Evolutionary conservation across 2,113 vertebrate species (phyloP).

Genomic region (Syngnathoides biaculeatus): DNA sequence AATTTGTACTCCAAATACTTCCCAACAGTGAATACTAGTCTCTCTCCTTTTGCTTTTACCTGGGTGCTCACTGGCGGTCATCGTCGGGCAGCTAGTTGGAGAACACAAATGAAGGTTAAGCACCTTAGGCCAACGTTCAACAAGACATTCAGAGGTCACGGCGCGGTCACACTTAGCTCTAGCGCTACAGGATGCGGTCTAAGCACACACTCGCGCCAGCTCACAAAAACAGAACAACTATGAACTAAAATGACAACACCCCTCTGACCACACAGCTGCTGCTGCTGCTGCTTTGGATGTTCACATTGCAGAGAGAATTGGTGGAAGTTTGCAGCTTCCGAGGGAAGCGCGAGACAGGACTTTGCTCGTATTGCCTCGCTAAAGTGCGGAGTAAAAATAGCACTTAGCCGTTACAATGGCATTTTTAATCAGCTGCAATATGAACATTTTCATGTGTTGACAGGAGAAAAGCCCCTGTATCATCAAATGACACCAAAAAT

Average conservation of each 20-base stretch:
- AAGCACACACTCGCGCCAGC: background rate
- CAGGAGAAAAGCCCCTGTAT: background rate
- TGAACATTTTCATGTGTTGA: constrained; percentile 1
- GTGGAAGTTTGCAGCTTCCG: constrained; percentile 1
- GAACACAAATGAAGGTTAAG: constrained; percentile 68
- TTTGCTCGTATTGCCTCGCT: background rate
- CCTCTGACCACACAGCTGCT: background rate
- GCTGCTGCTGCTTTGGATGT: background rate
- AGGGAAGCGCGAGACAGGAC: background rate
- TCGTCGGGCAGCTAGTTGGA: constrained; percentile 66
- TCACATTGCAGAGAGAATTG: constrained; percentile 4
- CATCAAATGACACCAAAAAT: too few relatives aligned
- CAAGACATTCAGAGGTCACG: constrained; percentile 10
- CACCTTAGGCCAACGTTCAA: background rate
- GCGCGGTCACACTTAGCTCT: background rate
- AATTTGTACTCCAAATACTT: background rate
- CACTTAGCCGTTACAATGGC: background rate
- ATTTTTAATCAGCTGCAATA: background rate
- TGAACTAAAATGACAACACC: background rate
- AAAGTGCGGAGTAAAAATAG: background rate
- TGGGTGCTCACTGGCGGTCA: constrained; percentile 53
- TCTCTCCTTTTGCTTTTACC: constrained; percentile 60
- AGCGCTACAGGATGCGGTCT: background rate
- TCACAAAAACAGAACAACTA: background rate
- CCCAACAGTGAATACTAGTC: background rate